These are phyloP conservation scores for Agrochola lychnidis DNA, from an alignment of 2,888 invertebrate genomes.

Conservation along the genomic window DNA sequence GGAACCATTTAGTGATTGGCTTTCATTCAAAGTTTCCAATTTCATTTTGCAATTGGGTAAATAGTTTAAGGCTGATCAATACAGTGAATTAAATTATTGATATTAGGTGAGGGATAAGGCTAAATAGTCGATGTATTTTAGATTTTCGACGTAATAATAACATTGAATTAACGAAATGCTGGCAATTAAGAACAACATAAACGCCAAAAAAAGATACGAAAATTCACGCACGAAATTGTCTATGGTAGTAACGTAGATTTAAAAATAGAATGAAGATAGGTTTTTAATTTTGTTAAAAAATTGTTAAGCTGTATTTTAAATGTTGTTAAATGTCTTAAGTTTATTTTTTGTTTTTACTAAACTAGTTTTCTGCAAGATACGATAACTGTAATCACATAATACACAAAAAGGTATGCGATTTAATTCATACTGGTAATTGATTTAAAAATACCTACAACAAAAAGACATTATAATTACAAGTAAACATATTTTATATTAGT, in stretches of 20 bases:
- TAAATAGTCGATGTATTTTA: neutral
- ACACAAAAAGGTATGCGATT: neutral
- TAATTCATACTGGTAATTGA: neutral
- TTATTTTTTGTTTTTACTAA: neutral
- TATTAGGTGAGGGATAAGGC: neutral
- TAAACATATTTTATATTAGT: neutral
- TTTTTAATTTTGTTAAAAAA: neutral
- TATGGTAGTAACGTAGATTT: neutral
- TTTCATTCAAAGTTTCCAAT: conserved; percentile 40
- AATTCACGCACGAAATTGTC: neutral
- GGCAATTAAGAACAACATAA: neutral
- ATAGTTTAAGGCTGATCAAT: conserved; percentile 10
- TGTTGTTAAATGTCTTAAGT: neutral
- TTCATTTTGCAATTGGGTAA: conserved; percentile 2
- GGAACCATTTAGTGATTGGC: conserved; percentile 33
- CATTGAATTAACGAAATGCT: neutral
- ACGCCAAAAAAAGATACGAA: neutral
- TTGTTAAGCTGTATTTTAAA: neutral
- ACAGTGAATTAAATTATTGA: neutral
- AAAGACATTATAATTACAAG: too few relatives aligned
- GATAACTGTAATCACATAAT: neutral
- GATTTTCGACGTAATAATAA: neutral
- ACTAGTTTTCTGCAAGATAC: neutral
- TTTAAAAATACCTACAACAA: too few relatives aligned
- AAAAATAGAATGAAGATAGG: neutral